A percentile compares a stretch with the other conserved stretches of the same genome.
phyloP scores from a whole-genome alignment of 2,888 invertebrate species.

The Scotopteryx bipunctaria region DNA sequence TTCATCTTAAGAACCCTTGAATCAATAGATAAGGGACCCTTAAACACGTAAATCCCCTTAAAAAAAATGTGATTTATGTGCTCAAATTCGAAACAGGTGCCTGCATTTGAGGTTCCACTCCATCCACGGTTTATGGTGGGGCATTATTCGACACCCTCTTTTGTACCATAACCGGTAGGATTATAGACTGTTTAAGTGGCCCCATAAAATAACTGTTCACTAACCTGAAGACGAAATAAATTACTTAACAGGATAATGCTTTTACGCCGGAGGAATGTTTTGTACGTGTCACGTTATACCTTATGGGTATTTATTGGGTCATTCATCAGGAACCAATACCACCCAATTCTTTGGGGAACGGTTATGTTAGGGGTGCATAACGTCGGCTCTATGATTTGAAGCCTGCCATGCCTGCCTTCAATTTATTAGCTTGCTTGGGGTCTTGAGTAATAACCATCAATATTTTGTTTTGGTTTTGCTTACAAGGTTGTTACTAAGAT shows the following conservation, averaged over 20 bases:
- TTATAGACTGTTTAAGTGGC: conserved; percentile 79
- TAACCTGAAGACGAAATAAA: conserved; percentile 81
- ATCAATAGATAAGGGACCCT: conserved; percentile 42
- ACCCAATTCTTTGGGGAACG: conserved; percentile 74
- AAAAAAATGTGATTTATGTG: conserved; percentile 66
- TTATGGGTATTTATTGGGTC: conserved; percentile 81
- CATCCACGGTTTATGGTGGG: conserved; percentile 68
- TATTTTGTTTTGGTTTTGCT: conserved; percentile 37
- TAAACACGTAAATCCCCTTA: conserved; percentile 46
- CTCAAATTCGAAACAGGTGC: conserved; percentile 64
- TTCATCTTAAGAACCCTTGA: conserved; percentile 42
- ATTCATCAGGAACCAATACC: conserved; percentile 78
- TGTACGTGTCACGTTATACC: conserved; percentile 78
- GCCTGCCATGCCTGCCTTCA: conserved; percentile 56
- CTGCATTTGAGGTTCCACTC: conserved; percentile 61
- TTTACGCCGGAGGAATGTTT: conserved; percentile 77
- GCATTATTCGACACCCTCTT: conserved; percentile 73
- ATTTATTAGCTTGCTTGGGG: conserved; percentile 68
- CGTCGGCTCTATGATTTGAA: conserved; percentile 64
- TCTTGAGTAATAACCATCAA: conserved; percentile 39
- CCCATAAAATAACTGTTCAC: conserved; percentile 76
- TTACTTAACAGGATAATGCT: conserved; percentile 82
- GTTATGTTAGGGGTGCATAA: conserved; percentile 81
- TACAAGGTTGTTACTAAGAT: conserved; percentile 9
- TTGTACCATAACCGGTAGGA: conserved; percentile 72